Conservation (phyloP, 2,888 invertebrate species). For the Drosophila nr. perissopoda region DNA sequence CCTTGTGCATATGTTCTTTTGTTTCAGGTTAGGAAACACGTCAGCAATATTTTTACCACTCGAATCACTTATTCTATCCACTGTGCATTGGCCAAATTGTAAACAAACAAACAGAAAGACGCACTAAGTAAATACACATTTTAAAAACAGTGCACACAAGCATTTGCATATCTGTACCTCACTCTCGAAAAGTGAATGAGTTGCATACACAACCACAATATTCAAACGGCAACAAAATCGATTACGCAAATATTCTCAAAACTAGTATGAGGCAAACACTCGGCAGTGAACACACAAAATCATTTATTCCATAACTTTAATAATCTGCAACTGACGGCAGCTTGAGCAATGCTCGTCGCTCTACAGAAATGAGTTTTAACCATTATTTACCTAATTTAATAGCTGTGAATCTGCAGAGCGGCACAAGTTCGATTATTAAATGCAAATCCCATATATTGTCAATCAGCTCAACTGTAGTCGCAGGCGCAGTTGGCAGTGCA, state of each 20-base stretch:
- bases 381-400: constrained; percentile 61
- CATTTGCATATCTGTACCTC: constrained; percentile 18
- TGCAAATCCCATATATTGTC: constrained; percentile 73
- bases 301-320: constrained; percentile 41
- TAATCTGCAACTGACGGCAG: constrained; percentile 24
- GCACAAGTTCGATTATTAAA: constrained; percentile 71
- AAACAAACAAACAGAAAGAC: constrained; percentile 48
- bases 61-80: constrained; percentile 19
- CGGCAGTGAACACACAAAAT: constrained; percentile 19
- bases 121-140: constrained; percentile 36
- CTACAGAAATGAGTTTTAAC: constrained; percentile 17
- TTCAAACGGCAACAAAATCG: constrained; percentile 48
- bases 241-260: constrained; percentile 59
- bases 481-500: constrained; percentile 60
- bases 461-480: constrained; percentile 44
- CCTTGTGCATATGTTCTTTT: background rate
- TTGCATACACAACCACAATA: constrained; percentile 22
- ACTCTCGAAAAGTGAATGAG: constrained; percentile 1
- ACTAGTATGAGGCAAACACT: constrained; percentile 15
- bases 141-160: constrained; percentile 4
- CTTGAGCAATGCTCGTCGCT: constrained; percentile 1
- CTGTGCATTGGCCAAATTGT: constrained; percentile 43
- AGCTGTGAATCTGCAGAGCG: constrained; percentile 23
- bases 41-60: background rate
- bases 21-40: background rate